Conservation (phyloP, 1,140 invertebrate genomes). For the Tetraneura akinire region DNA sequence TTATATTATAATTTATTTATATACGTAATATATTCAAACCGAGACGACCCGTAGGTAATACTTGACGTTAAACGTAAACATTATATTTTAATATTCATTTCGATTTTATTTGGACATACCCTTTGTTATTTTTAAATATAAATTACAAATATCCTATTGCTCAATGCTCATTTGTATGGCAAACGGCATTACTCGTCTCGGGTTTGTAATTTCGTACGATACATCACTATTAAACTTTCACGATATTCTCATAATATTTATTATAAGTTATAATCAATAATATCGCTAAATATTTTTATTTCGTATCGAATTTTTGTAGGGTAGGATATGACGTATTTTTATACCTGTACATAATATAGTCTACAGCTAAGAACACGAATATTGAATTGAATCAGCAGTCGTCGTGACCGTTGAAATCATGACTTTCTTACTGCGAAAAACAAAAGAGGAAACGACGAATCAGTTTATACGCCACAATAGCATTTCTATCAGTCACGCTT, state of each 20-base stretch:
- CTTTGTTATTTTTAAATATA: not conserved
- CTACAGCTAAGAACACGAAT: not conserved
- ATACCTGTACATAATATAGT: not conserved
- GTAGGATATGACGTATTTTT: not conserved
- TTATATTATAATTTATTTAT: too few species aligned
- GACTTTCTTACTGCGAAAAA: slow-evolving; percentile 8
- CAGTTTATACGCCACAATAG: not conserved
- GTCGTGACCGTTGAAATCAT: slow-evolving; percentile 42
- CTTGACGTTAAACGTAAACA: not conserved
- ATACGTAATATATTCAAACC: not conserved
- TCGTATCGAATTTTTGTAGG: not conserved
- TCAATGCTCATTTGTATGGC: not conserved
- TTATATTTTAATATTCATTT: not conserved
- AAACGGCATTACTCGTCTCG: not conserved
- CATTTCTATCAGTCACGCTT: slow-evolving; percentile 33
- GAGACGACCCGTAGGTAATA: not conserved
- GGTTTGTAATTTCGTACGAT: not conserved
- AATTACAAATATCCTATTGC: not conserved
- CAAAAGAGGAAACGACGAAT: slow-evolving; percentile 23
- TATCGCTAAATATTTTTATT: not conserved
- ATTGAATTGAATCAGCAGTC: not conserved
- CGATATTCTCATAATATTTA: not conserved
- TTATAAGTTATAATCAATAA: too few species aligned
- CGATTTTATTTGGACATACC: not conserved
- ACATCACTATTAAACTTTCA: not conserved